phyloP scores from a whole-genome alignment of 2,888 invertebrate species.

The Autographa pulchrina region DNA sequence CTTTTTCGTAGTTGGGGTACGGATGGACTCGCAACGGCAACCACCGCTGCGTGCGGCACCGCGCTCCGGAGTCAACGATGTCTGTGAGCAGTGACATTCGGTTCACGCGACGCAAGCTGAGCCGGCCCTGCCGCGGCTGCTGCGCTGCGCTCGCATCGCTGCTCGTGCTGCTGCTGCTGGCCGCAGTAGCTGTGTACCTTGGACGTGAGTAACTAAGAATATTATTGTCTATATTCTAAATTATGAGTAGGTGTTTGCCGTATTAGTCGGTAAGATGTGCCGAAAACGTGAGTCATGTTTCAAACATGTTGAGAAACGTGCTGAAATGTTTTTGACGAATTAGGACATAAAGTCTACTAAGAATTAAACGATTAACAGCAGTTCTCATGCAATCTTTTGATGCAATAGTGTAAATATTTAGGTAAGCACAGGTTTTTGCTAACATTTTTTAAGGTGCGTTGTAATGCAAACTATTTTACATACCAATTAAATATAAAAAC shows the following conservation, averaged over 20 bases:
- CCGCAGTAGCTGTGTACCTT: slow-evolving; percentile 89
- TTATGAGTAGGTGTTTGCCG: background rate
- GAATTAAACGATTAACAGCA: slow-evolving; percentile 27
- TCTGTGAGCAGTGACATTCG: slow-evolving; percentile 97
- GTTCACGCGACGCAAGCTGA: slow-evolving; percentile 95
- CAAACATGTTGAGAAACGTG: background rate
- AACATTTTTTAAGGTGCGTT: slow-evolving; percentile 37
- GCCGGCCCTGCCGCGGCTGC: slow-evolving; percentile 95
- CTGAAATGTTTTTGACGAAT: background rate
- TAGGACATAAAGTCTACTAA: background rate
- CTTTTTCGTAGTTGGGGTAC: slow-evolving; percentile 77
- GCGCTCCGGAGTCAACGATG: slow-evolving; percentile 93
- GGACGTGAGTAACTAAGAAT: slow-evolving; percentile 87
- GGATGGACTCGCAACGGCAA: slow-evolving; percentile 81
- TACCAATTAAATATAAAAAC: slow-evolving; percentile 26
- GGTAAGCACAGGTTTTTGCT: slow-evolving; percentile 37
- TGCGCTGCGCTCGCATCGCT: slow-evolving; percentile 96
- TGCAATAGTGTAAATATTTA: slow-evolving; percentile 44
- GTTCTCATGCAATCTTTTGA: slow-evolving; percentile 22
- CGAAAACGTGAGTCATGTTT: background rate
- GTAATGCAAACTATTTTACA: slow-evolving; percentile 23
- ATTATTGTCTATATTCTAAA: too few species aligned
- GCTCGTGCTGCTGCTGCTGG: slow-evolving; percentile 92
- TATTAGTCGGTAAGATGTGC: background rate
- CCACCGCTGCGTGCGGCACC: slow-evolving; percentile 79